Conservation (phyloP, 2,113 vertebrate genomes). For the Empidonax traillii region DNA sequence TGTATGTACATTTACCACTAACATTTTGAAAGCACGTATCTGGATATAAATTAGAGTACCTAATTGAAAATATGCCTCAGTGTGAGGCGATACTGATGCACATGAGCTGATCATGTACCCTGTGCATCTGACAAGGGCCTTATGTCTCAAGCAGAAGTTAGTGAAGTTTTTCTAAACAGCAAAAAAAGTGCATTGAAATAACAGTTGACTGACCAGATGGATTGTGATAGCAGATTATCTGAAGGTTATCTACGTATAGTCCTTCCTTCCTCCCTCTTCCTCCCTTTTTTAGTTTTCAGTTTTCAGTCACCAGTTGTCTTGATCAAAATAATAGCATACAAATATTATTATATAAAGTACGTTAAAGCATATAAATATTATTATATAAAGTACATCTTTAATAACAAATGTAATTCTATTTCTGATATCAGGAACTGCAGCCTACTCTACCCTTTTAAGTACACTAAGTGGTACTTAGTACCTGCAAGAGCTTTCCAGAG, state of each 20-base stretch:
- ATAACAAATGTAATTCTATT: background rate
- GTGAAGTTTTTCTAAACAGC: background rate
- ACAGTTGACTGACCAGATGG: background rate
- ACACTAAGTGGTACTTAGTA: background rate
- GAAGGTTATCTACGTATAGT: background rate
- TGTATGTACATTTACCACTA: background rate
- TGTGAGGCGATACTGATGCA: background rate
- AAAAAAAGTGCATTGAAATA: background rate
- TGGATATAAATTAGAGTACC: background rate
- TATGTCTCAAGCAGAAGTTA: background rate
- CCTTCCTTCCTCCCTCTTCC: background rate
- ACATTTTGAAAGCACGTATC: background rate
- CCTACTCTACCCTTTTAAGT: background rate
- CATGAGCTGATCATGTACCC: background rate
- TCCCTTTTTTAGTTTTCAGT: background rate
- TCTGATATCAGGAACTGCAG: background rate
- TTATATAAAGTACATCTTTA: background rate
- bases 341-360: background rate
- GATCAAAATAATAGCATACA: background rate
- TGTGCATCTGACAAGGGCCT: background rate
- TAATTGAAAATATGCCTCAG: background rate
- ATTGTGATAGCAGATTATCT: background rate
- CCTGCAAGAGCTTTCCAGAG: background rate
- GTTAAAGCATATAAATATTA: too few species aligned
- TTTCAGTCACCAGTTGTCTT: background rate